Evolutionary conservation across 2,797 vertebrate species (phyloP), one percentile per base, ranked within the genome.

Genomic region (Neomorphus geoffroyi): DNA sequence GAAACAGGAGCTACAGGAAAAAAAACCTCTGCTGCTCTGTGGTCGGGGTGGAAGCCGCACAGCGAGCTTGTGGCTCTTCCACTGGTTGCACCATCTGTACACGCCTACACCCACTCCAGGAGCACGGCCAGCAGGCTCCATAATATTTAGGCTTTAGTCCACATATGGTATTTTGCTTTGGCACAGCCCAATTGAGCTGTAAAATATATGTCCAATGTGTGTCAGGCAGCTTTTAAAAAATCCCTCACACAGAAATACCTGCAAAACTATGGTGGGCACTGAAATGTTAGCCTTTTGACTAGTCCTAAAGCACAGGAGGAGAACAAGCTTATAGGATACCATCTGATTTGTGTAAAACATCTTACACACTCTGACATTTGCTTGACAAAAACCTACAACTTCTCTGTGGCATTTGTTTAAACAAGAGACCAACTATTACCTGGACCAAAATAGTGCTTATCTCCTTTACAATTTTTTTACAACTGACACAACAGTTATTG

Each of bases 1-100:
- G 79, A 95, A 88, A 95, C 35, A 93, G 88, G 78, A 94, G 91
- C 93, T 89, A 93, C 80, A 77, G 83, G 78, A 64, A 69, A 89
- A 88, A 85, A 66, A 85, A 2, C 21, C 33, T 48, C 60, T 46
- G 17, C 7, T 15, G 53, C 32, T 77, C 73, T 17, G 13, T 0
- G 0, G 62, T 43, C 1, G 1, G 35, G 30, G 32, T 83, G 50
- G 87, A 79, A 88, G 39, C 43, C 2, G 10, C 65, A 54, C 13
- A 70, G 58, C 0, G 0, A 86, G 46, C 51, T 70, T 74, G 11
- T 7, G 46, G 62, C 30, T 69, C 56, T 88, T n/a, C 48, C 10
- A 5, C 56, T 43, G 53, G 21, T 7, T 50, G 45, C 56, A 53
- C 8, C 3, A 1, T 21, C 58, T 45, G 41, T 0, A 0, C 1